Conservation (phyloP, 2,888 invertebrate species). For the Rhopalosiphum nymphaeae region DNA sequence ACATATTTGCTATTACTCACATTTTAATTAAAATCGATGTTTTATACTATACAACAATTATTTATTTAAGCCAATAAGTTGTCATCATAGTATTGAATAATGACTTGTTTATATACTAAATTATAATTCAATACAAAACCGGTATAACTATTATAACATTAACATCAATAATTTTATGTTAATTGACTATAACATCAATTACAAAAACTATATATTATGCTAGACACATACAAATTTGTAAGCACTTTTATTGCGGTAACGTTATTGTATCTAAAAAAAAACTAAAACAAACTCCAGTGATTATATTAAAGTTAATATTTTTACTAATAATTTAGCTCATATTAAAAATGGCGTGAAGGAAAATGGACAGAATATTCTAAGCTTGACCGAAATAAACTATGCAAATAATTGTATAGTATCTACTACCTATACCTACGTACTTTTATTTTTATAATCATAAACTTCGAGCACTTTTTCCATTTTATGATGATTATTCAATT, state of each 20-base stretch:
- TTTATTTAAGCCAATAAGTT: neutral
- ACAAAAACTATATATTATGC: neutral
- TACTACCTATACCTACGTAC: neutral
- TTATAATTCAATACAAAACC: neutral
- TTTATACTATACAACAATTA: neutral
- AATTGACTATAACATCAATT: neutral
- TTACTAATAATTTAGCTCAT: neutral
- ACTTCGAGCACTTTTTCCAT: neutral
- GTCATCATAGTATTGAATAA: neutral
- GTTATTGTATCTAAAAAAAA: neutral
- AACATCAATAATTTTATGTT: neutral
- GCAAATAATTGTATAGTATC: neutral
- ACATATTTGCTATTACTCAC: neutral
- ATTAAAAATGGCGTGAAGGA: fast-evolving
- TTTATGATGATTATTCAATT: neutral
- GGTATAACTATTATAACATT: neutral
- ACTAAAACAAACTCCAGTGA: neutral
- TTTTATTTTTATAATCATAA: neutral
- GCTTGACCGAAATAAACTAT: neutral
- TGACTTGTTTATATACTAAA: neutral
- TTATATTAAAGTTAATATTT: neutral
- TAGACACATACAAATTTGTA: neutral
- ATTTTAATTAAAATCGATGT: neutral
- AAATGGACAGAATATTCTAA: neutral
- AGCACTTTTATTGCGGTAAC: neutral